Evolutionary conservation across 2,797 vertebrate genomes (phyloP).

Genomic region (Eupleurogrammus muticus): DNA sequence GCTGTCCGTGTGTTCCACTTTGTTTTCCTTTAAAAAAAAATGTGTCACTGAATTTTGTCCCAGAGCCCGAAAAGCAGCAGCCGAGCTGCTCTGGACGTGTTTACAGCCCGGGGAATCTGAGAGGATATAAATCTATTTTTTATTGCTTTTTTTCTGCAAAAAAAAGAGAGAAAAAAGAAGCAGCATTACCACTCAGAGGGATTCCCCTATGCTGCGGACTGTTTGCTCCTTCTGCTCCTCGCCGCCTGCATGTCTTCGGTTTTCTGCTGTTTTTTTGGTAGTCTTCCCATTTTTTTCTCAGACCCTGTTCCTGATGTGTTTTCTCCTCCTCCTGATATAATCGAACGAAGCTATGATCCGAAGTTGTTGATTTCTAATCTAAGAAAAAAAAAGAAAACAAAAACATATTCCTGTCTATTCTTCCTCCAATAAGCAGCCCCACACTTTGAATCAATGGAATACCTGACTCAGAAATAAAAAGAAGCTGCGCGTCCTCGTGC

Average conservation of each 20-base stretch:
- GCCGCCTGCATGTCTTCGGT: conserved; percentile 79
- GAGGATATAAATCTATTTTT: conserved; percentile 90
- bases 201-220: conserved; percentile 82
- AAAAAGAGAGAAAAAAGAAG: conserved; percentile 92
- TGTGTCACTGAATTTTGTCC: conserved; percentile 76
- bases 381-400: not conserved
- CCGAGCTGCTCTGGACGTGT: conserved; percentile 87
- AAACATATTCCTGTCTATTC: not conserved
- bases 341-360: conserved; percentile 53
- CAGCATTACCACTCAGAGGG: conserved; percentile 92
- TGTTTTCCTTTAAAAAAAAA: conserved; percentile 66
- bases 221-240: conserved; percentile 79
- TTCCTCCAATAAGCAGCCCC: not conserved
- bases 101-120: conserved; percentile 88
- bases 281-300: conserved; percentile 69
- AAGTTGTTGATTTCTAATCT: conserved; percentile 30
- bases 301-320: conserved; percentile 67
- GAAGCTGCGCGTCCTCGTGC: conserved; percentile 23
- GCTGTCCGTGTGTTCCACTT: conserved; percentile 81
- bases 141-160: conserved; percentile 77
- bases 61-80: conserved; percentile 75
- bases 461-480: conserved; percentile 30
- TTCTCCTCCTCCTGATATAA: conserved; percentile 41
- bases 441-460: not conserved
- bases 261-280: conserved; percentile 67